Evolutionary conservation across 2,888 invertebrate species (phyloP).

Genomic region (Drosophila pseudotakahashii): DNA sequence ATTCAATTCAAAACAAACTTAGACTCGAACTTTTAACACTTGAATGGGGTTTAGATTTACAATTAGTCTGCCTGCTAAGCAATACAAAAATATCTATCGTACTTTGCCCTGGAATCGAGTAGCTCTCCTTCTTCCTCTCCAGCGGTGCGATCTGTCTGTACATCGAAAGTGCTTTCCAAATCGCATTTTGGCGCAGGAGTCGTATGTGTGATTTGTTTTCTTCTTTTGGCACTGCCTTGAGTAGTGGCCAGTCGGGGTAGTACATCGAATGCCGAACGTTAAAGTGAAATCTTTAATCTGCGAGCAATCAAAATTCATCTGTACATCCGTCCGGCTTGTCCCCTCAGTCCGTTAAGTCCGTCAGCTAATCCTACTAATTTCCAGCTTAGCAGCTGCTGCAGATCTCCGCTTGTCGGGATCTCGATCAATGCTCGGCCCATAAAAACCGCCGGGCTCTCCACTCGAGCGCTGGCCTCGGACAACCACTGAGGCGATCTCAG

Average conservation of each 20-base stretch:
- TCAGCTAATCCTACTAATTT: slow-evolving; percentile 36
- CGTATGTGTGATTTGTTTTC: slow-evolving; percentile 39
- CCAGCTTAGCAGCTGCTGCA: slow-evolving; percentile 44
- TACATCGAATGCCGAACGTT: slow-evolving; percentile 49
- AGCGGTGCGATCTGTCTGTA: slow-evolving; percentile 39
- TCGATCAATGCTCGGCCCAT: slow-evolving; percentile 26
- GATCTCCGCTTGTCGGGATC: slow-evolving; percentile 8
- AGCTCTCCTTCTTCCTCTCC: slow-evolving; percentile 7
- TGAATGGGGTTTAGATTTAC: slow-evolving; percentile 36
- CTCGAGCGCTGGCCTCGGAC: slow-evolving; percentile 8
- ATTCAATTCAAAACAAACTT: slow-evolving; percentile 46
- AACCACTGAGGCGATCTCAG: slow-evolving; percentile 39
- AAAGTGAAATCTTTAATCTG: slow-evolving; percentile 40
- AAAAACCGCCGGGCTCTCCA: slow-evolving; percentile 67
- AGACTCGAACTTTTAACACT: slow-evolving; percentile 37
- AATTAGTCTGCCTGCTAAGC: slow-evolving; percentile 58
- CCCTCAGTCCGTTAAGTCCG: slow-evolving; percentile 17
- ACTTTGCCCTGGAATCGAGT: slow-evolving; percentile 21
- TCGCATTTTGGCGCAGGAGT: slow-evolving; percentile 52
- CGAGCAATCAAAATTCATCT: slow-evolving; percentile 46
- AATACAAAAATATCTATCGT: slow-evolving; percentile 69
- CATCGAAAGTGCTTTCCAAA: slow-evolving; percentile 54
- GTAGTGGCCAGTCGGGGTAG: slow-evolving; percentile 33
- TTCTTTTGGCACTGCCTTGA: slow-evolving; percentile 76
- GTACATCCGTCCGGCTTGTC: slow-evolving; percentile 17